Base-by-base conservation (phyloP, 2,888 invertebrate species). In the Euclidia mi region DNA sequence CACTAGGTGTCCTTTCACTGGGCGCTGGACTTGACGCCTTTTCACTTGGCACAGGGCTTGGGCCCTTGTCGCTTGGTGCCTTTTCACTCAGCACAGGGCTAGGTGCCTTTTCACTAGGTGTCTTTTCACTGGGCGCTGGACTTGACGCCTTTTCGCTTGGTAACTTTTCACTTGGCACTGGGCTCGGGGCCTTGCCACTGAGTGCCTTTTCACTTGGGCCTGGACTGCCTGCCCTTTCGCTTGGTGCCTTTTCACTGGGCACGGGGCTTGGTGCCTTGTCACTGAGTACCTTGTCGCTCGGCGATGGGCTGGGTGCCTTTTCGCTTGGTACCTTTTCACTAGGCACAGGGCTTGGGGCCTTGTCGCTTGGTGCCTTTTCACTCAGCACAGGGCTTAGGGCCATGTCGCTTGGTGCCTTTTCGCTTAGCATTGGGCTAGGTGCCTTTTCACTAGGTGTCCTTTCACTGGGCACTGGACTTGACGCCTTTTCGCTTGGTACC, bases 361-460 rank as follows among this genome's bases (percentile, higher is more conserved):
- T 34, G 0, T 52, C 52, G 11, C 45, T 12, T 34, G n/a, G 18
- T 18, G 31, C 38, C 34, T 47, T 47, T 0, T 18, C 38, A n/a
- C 1, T 18, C 2, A 29, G 12, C 11, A 10, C 10, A 6, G 51
- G 46, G 41, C 64, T 66, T 1, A 44, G 38, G 20, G 37, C 34
- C 3, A 37, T 61, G 0, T 70, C 55, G 11, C 55, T 42, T 0
- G 44, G 56, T 25, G 38, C 31, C n/a, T n/a, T n/a, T n/a, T n/a
- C n/a, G n/a, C n/a, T n/a, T n/a, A n/a, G n/a, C n/a, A n/a, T n/a
- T 1, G 56, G 56, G 20, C 64, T 48, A 1, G 51, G 28, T 1
- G 17, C 6, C 38, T 56, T 34, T 0, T 52, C 52, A 11, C 45
- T 12, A 29, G 9, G 9, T 4, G 2, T 10, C 2, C 45, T 28